Evolutionary conservation across 2,797 vertebrate genomes (phyloP).

Genomic region (Melopsittacus undulatus): DNA sequence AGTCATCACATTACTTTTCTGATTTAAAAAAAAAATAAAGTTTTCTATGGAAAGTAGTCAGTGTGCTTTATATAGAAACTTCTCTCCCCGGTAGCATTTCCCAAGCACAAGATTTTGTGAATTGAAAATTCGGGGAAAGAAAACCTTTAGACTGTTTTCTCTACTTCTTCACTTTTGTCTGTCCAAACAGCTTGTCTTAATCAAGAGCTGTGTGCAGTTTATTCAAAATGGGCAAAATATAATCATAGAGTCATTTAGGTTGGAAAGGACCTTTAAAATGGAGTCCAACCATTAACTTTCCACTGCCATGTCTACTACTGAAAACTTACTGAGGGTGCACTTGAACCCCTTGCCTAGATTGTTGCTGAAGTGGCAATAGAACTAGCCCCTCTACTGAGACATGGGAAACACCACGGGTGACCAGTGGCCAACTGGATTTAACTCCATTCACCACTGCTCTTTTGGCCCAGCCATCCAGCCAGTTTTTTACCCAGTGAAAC

Average conservation of each 20-base stretch:
- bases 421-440: background rate
- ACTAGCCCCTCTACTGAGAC: background rate
- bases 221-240: background rate
- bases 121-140: background rate
- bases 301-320: background rate
- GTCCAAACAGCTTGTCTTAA: background rate
- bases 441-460: background rate
- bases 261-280: background rate
- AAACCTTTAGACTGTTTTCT: background rate
- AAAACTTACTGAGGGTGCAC: background rate
- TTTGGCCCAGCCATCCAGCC: background rate
- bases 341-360: background rate
- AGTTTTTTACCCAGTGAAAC: background rate
- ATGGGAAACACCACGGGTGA: background rate
- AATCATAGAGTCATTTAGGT: background rate
- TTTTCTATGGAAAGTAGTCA: background rate
- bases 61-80: background rate
- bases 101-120: background rate
- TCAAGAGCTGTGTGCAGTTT: background rate
- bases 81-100: background rate
- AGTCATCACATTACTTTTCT: background rate
- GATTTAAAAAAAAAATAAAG: background rate
- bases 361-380: background rate
- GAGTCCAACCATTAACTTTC: background rate
- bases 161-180: background rate